Percentiles rank a stretch among this genome's conserved stretches.
Conservation (phyloP, 92 coral and sea anemone genomes). For the Siderastrea siderea region DNA sequence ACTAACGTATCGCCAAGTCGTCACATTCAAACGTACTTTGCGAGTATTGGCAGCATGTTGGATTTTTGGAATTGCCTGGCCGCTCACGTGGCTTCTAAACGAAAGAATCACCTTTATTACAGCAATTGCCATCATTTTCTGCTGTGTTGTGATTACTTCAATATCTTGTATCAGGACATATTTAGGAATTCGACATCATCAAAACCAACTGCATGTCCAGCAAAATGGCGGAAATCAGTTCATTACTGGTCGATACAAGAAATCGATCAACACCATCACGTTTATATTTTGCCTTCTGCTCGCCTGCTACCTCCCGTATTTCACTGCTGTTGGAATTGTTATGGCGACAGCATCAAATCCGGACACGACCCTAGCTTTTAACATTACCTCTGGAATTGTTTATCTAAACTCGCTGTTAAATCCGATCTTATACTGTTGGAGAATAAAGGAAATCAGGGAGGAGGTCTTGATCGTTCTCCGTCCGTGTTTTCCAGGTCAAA, state of each 20-base stretch:
- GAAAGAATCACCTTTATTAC: neutral
- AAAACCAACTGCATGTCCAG: constrained; percentile 18
- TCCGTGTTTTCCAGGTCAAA: neutral
- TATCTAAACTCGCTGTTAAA: constrained; percentile 59
- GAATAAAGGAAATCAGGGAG: constrained; percentile 38
- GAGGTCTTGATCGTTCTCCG: constrained; percentile 18
- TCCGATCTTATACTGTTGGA: constrained; percentile 63
- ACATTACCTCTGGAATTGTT: constrained; percentile 29
- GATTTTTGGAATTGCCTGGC: constrained; percentile 17
- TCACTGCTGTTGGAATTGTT: neutral
- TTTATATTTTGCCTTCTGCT: neutral
- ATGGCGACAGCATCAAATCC: neutral
- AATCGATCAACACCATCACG: constrained; percentile 1
- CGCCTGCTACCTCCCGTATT: constrained; percentile 17
- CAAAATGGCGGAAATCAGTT: neutral
- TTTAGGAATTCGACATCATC: constrained; percentile 5
- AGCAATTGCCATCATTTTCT: neutral
- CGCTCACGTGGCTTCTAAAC: neutral
- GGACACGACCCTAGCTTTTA: neutral
- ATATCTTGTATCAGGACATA: neutral
- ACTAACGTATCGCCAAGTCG: neutral
- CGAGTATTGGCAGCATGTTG: neutral
- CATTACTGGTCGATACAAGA: neutral
- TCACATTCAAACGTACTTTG: neutral
- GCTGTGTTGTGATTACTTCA: neutral